Conservation (phyloP, 2,888 invertebrate genomes). For the Sturmia bella region DNA sequence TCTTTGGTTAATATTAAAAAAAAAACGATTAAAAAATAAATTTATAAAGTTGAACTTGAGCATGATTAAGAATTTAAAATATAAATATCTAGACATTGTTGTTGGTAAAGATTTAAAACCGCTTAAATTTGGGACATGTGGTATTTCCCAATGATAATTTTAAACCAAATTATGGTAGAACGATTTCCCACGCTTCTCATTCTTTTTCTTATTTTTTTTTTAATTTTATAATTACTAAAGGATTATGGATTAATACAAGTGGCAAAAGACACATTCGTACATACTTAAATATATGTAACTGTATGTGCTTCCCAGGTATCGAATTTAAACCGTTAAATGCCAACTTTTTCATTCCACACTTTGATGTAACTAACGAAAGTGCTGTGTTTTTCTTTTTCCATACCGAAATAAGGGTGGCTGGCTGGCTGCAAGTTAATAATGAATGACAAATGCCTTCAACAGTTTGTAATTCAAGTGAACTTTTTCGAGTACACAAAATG, state of each 20-base stretch:
- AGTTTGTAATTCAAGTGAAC: neutral
- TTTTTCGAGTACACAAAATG: conserved; percentile 26
- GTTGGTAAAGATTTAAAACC: no score
- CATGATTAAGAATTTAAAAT: no score
- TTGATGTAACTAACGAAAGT: conserved; percentile 11
- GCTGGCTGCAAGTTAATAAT: conserved; percentile 30
- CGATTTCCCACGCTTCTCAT: conserved; percentile 9
- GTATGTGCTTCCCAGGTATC: neutral
- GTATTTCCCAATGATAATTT: conserved; percentile 16
- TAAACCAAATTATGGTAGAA: neutral
- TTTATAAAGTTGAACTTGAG: no score
- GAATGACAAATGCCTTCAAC: neutral
- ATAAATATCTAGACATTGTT: no score
- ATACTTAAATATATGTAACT: no score
- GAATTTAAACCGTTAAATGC: neutral
- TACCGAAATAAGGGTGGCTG: conserved; percentile 26
- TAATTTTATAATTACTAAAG: conserved; percentile 39
- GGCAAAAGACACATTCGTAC: neutral
- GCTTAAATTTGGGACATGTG: no score
- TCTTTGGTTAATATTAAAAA: no score
- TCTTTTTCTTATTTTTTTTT: neutral
- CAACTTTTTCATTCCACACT: conserved; percentile 14
- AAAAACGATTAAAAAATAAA: no score
- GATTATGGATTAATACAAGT: conserved; percentile 37
- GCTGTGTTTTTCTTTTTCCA: neutral